Evolutionary conservation across 2,797 vertebrate genomes (phyloP), one percentile per base, ranked within the genome.

Genomic region (Salarias fasciatus): DNA sequence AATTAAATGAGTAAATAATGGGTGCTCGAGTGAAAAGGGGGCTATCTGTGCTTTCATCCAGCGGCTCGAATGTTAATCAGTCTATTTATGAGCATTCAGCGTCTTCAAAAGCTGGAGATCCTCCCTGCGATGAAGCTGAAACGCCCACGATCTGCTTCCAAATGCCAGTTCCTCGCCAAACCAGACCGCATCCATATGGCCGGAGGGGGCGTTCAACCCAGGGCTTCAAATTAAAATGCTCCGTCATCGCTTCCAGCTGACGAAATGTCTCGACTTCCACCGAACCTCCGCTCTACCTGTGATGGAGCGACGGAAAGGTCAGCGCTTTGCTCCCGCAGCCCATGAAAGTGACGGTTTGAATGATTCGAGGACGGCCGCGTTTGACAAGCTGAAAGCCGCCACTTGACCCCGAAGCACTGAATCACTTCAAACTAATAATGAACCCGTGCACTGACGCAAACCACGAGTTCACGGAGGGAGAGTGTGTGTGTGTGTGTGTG

Each of bases 211-310:
- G 47, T 54, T 52, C 53, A 35, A 30, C 61, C 49, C 18, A 11
- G 5, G 44, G 49, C 50, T 43, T 82, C 75, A 75, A 75, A 80
- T 87, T 79, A 72, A 83, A 84, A 72, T 18, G 12, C 29, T 57
- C 66, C 73, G 81, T 80, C n/a, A 67, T 53, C 48, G 36, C 36
- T 63, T n/a, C n/a, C n/a, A 75, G 43, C 24, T 41, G 59, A 55
- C 15, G 47, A 72, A 66, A 72, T 36, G 41, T 31, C 35, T 48
- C 13, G 4, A 13, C 24, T 35, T 54, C 43, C n/a, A n/a, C n/a
- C n/a, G n/a, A n/a, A n/a, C n/a, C 13, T 31, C 7, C 4, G 14
- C 11, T 14, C 18, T 48, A 6, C 53, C 12, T 11, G 29, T 30
- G 37, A 63, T 36, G 12, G 9, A 67, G 29, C 30, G 37, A 63